These are phyloP conservation scores for Trichonephila clavipes DNA, from an alignment of 1,140 invertebrate species.

Conservation along the genomic window DNA sequence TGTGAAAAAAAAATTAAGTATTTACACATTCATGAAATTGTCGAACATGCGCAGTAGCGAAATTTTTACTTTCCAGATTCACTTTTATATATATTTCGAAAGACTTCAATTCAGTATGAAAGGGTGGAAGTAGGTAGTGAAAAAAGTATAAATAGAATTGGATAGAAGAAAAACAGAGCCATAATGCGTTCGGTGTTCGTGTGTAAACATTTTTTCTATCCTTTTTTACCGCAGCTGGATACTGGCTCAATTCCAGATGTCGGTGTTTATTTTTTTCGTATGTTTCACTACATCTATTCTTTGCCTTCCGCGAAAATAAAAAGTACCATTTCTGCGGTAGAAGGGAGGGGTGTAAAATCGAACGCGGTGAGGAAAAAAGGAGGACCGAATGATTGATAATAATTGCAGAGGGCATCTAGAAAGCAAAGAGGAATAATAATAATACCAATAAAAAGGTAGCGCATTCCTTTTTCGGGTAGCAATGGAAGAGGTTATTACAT, in stretches of 20 bases:
- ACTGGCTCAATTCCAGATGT: constrained; percentile 21
- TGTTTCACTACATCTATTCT: neutral
- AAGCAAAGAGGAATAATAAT: neutral
- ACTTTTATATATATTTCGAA: neutral
- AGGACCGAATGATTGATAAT: constrained; percentile 12
- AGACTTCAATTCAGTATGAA: neutral
- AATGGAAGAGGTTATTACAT: too few species aligned
- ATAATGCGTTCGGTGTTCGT: constrained; percentile 7
- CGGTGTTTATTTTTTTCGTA: neutral
- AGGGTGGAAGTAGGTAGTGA: neutral
- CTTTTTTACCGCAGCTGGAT: constrained; percentile 4
- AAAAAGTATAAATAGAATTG: constrained; percentile 12
- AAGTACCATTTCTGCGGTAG: neutral
- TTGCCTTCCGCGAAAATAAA: neutral
- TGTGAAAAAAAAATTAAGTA: too few species aligned
- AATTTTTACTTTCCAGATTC: neutral
- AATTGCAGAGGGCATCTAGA: neutral
- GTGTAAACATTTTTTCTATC: constrained; percentile 22
- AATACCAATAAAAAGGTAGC: neutral
- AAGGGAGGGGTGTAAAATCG: neutral
- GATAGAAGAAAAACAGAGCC: neutral
- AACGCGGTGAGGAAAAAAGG: neutral
- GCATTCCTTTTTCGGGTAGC: too few species aligned
- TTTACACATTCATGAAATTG: too few species aligned
- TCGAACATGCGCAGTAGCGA: neutral